phyloP scores from a whole-genome alignment of 2,888 invertebrate genomes.

The Athetis lepigone region DNA sequence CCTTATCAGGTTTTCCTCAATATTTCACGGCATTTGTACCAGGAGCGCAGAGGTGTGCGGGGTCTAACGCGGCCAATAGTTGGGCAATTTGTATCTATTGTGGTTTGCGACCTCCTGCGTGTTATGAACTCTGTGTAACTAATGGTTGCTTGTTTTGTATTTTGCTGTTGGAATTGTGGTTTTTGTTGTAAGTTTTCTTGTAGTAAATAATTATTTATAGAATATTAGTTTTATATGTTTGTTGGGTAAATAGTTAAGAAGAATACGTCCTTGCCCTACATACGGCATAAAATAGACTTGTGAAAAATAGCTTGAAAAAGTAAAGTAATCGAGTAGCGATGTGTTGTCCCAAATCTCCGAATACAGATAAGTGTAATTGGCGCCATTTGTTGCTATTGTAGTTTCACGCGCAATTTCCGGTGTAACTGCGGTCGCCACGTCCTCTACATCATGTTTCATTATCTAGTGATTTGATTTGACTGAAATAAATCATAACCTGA shows the following conservation, averaged over 20 bases:
- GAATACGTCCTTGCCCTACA: too few relatives aligned
- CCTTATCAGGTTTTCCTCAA: conserved; percentile 47
- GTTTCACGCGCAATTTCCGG: conserved; percentile 20
- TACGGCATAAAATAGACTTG: too few relatives aligned
- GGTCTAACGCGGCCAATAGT: conserved; percentile 53
- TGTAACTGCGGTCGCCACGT: conserved; percentile 9
- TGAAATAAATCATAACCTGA: background rate
- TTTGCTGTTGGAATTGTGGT: background rate
- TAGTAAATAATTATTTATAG: too few relatives aligned
- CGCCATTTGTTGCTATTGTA: conserved; percentile 46
- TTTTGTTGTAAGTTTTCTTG: background rate
- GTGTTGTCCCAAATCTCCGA: too few relatives aligned
- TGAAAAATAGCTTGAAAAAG: too few relatives aligned
- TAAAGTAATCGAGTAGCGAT: too few relatives aligned
- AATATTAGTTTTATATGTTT: too few relatives aligned
- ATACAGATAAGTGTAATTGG: background rate
- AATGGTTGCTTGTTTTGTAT: conserved; percentile 1
- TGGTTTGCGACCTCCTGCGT: conserved; percentile 21
- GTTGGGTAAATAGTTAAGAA: too few relatives aligned
- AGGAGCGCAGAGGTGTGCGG: conserved; percentile 33
- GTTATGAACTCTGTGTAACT: conserved; percentile 36
- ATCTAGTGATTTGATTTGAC: background rate
- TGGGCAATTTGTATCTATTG: conserved; percentile 60
- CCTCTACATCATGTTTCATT: conserved; percentile 1
- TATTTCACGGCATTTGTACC: conserved; percentile 53